These are phyloP conservation scores for Eubasilissa regina DNA, from an alignment of 1,140 invertebrate genomes.

Conservation along the genomic window DNA sequence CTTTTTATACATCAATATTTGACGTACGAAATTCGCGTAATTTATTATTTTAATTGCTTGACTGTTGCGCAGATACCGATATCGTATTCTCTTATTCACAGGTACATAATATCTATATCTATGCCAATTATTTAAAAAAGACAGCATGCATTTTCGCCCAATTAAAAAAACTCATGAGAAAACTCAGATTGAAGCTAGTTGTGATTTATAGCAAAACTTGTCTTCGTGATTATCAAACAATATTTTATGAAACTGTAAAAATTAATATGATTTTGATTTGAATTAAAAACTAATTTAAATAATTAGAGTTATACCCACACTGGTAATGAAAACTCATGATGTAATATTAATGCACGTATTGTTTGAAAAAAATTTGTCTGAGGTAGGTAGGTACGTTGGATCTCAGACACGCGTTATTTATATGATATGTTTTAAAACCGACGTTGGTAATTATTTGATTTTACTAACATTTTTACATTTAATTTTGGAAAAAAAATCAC, in stretches of 20 bases:
- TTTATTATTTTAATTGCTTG: background rate
- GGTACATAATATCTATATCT: background rate
- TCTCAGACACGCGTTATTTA: no score
- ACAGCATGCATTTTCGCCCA: constrained; percentile 1
- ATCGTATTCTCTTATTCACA: background rate
- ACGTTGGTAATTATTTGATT: no score
- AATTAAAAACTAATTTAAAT: background rate
- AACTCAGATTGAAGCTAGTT: background rate
- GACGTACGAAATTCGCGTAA: no score
- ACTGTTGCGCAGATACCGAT: background rate
- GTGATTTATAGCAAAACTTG: constrained; percentile 6
- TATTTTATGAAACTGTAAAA: background rate
- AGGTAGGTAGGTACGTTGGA: no score
- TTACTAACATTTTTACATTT: no score
- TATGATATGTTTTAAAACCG: no score
- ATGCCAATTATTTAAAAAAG: background rate
- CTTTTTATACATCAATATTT: no score
- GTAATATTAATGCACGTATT: no score
- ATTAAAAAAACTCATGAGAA: constrained; percentile 19
- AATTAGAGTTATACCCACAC: background rate
- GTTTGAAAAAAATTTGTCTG: no score
- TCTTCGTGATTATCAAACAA: background rate
- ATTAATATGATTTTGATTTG: background rate
- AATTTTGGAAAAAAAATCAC: no score
- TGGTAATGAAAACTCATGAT: no score